A percentile compares a stretch with the other conserved stretches of the same genome.
Conservation (phyloP, 2,888 invertebrate species). For the Emesis russula region DNA sequence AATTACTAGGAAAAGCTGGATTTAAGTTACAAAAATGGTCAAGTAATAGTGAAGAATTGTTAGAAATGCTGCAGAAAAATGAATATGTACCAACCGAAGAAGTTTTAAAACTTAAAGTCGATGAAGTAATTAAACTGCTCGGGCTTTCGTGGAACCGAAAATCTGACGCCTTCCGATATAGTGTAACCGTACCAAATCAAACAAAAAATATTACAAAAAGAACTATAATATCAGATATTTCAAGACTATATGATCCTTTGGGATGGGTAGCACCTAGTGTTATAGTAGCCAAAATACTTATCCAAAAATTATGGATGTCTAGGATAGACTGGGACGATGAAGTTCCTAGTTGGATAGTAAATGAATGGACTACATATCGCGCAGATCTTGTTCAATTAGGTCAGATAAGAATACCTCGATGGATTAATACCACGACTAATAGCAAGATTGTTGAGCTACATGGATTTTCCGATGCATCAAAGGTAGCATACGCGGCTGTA, state of each 20-base stretch:
- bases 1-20: not conserved
- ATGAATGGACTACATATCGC: slow-evolving; percentile 61
- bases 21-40: no score
- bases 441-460: slow-evolving; percentile 58
- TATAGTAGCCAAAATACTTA: slow-evolving; percentile 73
- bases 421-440: slow-evolving; percentile 41
- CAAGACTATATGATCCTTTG: slow-evolving; percentile 84
- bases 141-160: slow-evolving; percentile 84
- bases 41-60: no score
- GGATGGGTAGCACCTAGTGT: slow-evolving; percentile 85
- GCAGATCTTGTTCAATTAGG: slow-evolving; percentile 43
- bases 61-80: slow-evolving; percentile 22
- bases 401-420: slow-evolving; percentile 66
- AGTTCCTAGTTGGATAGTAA: slow-evolving; percentile 38
- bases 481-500: slow-evolving; percentile 67
- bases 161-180: slow-evolving; percentile 76
- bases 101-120: not conserved
- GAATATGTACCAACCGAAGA: slow-evolving; percentile 19
- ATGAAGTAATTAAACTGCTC: slow-evolving; percentile 55
- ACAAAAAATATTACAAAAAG: slow-evolving; percentile 75
- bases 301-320: slow-evolving; percentile 77
- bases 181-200: slow-evolving; percentile 48
- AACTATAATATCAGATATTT: slow-evolving; percentile 80
- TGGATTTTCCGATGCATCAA: slow-evolving; percentile 80
- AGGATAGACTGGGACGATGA: slow-evolving; percentile 73